phyloP scores from a whole-genome alignment of 2,113 vertebrate species.

The Leucosticte australis region DNA sequence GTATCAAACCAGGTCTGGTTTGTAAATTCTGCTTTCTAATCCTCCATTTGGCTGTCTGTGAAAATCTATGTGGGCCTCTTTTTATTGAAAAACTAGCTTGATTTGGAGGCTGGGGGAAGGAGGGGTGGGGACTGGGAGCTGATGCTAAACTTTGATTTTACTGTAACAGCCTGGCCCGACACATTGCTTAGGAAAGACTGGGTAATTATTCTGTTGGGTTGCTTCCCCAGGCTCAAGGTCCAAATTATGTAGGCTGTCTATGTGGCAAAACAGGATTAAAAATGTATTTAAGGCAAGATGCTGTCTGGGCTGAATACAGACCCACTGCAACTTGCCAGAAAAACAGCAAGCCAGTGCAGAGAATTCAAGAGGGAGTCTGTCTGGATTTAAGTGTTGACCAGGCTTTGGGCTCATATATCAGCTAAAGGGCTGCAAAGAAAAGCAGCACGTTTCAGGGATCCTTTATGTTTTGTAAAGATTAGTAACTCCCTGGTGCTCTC shows the following conservation, averaged over 20 bases:
- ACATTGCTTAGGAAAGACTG: neutral
- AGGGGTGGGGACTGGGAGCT: neutral
- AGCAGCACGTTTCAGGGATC: neutral
- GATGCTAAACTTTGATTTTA: neutral
- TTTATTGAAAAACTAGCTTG: neutral
- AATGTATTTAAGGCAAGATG: conserved; percentile 6
- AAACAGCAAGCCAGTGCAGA: neutral
- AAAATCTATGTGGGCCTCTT: neutral
- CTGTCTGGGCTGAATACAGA: neutral
- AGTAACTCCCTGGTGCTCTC: conserved; percentile 29
- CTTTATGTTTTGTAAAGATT: conserved; percentile 44
- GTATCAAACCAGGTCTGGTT: neutral
- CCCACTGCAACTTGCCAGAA: neutral
- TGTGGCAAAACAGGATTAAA: conserved; percentile 35
- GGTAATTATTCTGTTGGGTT: conserved; percentile 4
- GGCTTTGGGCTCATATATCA: conserved; percentile 10
- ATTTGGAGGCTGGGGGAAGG: neutral
- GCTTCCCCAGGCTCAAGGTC: conserved; percentile 17
- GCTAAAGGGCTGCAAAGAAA: conserved; percentile 11
- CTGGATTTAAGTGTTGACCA: conserved; percentile 18
- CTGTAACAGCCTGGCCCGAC: neutral
- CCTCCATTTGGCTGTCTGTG: neutral
- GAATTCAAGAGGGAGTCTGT: conserved; percentile 15
- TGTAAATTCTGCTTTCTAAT: neutral
- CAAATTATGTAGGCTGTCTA: conserved; percentile 15